Base-by-base conservation (phyloP, 2,888 invertebrate genomes). In the Podabrus alpinus region DNA sequence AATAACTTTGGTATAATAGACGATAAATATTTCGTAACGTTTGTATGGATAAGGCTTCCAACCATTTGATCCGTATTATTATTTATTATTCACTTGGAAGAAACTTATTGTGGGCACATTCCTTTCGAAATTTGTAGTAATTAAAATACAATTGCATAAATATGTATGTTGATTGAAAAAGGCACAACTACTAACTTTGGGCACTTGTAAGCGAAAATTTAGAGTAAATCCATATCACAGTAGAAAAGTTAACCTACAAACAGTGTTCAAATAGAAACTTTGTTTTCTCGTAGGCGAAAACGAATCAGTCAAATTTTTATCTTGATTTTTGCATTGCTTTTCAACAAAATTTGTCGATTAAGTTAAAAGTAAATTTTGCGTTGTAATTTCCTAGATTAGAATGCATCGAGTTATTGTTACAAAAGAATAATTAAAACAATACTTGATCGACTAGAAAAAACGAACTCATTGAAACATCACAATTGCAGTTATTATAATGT, bases 41-140 rank as follows among this genome's bases (percentile, higher is more conserved):
- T 64, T 71, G 16, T 60, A 66, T 60, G 45, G 68, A 68, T 72
- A 72, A 72, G 72, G 72, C 72, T 19, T 72, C 29, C 45, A 45
- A 45, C 21, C 72, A 68, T 72, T 72, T 72, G 72, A 68, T 72
- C 72, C 72, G 62, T 67, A 19, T 19, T 21, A 64, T n/a, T 45
- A 45, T n/a, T 45, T 45, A 45, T 45, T 45, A 9, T 64, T 64
- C 62, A 64, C 21, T 64, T 64, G 17, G 19, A 64, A 64, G 62
- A 64, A 64, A 45, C 45, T n/a, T 45, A 45, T 45, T 45, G 45
- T 45, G 45, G 45, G 45, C 45, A 45, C 45, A 45, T 45, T 45
- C 45, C 45, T n/a, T 45, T 45, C 45, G 45, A 45, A 45, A 45
- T 45, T 45, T n/a, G 5, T 45, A n/a, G 45, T 45, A 45, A n/a